These are phyloP conservation scores for Promerops cafer DNA, from an alignment of 2,113 vertebrate species.

Conservation along the genomic window DNA sequence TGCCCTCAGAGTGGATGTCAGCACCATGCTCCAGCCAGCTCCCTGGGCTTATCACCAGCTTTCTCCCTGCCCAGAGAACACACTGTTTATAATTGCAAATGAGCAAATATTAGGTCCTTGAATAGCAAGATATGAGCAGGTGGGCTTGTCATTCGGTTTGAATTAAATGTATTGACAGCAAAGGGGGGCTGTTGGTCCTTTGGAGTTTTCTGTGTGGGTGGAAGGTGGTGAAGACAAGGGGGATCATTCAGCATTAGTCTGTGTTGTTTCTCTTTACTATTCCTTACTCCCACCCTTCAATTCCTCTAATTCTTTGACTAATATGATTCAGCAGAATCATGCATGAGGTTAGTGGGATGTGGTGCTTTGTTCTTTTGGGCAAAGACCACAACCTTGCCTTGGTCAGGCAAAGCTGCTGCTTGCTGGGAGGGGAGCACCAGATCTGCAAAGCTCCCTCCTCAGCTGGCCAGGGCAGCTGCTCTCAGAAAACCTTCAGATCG, in stretches of 20 bases:
- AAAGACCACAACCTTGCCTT: background rate
- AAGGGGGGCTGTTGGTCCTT: background rate
- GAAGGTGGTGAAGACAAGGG: background rate
- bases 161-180: background rate
- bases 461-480: background rate
- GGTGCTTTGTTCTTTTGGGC: background rate
- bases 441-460: background rate
- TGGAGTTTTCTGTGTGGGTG: background rate
- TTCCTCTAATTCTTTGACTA: background rate
- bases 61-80: background rate
- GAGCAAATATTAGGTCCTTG: background rate
- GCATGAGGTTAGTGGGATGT: background rate
- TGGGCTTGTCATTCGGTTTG: background rate
- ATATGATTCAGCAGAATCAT: background rate
- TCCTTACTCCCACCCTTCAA: background rate
- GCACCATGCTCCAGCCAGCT: background rate
- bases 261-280: background rate
- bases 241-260: background rate
- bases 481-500: rapidly evolving
- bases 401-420: background rate
- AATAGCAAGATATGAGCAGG: background rate
- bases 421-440: rapidly evolving
- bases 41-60: background rate
- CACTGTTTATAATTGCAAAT: background rate
- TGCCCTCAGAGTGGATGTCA: background rate